Base-by-base conservation (phyloP, 2,797 vertebrate species). In the Protosalanx chinensis region DNA sequence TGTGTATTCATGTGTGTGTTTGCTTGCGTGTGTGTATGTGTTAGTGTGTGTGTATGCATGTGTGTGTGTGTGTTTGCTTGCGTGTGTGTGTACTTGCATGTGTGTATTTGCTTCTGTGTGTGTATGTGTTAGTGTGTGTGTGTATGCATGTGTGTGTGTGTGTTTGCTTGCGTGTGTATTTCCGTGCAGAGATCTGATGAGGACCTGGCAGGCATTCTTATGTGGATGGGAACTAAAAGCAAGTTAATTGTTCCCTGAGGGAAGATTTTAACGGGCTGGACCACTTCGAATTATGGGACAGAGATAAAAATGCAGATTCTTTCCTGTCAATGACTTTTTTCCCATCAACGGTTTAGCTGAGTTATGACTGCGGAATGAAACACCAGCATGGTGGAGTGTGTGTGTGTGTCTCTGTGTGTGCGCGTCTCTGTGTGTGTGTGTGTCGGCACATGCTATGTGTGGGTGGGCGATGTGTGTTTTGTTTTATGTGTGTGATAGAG, bases 201-300 rank as follows among this genome's bases (percentile, higher is more conserved):
- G 76, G 75, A 81, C 81, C 86, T 88, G 85, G 85, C 87, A 87
- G 84, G 81, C 79, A 78, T 80, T 84, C 83, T 88, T 86, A 83
- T 89, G 88, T 87, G 85, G 77, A 88, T 90, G 87, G 86, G 84
- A 92, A 91, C 88, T 92, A 90, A 93, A 91, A 91, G 88, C 84
- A 81, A 89, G 88, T 90, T 92, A 92, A 92, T 92, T 92, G 88
- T 92, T 92, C 92, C 90, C 91, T 3, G 4, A 87, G 87, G 92
- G 89, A 79, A 78, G 71, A 67, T 88, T 86, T 78, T 88, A 90
- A 86, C 79, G 83, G 82, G 81, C 83, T 37, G 76, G 73, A 86
- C 84, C 84, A 85, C 86, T 88, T 88, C 82, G 87, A 83, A 85
- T 89, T 84, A 88, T 86, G 85, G 79, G 80, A 84, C 78, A 71